phyloP scores from a whole-genome alignment of 2,888 invertebrate genomes.

The Panorpa germanica region DNA sequence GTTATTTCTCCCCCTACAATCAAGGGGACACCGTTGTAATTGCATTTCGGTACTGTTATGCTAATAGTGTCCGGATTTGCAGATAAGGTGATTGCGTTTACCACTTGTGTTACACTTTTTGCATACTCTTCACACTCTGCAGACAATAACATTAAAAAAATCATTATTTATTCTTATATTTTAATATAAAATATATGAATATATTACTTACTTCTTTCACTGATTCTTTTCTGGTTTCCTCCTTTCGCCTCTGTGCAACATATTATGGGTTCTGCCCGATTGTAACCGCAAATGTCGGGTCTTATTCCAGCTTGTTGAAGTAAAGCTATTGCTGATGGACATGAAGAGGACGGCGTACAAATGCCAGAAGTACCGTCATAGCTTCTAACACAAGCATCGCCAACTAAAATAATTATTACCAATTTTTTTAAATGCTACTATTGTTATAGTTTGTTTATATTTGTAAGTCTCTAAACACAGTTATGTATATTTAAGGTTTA shows the following conservation, averaged over 20 bases:
- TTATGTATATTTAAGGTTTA: no score
- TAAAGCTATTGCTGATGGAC: slow-evolving; percentile 20
- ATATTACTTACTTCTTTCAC: slow-evolving; percentile 19
- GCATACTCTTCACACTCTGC: slow-evolving; percentile 33
- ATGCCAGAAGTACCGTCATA: slow-evolving; percentile 22
- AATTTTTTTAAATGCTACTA: no score
- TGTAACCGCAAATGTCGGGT: slow-evolving; percentile 18
- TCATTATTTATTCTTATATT: not conserved
- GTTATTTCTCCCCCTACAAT: slow-evolving; percentile 33
- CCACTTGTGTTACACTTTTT: slow-evolving; percentile 19
- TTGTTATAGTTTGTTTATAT: no score
- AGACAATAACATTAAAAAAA: slow-evolving; percentile 8
- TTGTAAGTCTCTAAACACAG: no score
- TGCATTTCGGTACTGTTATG: slow-evolving; percentile 22
- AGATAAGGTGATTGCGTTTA: slow-evolving; percentile 22
- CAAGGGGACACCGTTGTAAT: slow-evolving; percentile 25
- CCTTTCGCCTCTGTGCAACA: slow-evolving; percentile 19
- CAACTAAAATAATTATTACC: no score
- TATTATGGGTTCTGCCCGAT: slow-evolving; percentile 21
- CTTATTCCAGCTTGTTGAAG: slow-evolving; percentile 19
- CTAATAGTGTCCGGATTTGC: slow-evolving; percentile 20
- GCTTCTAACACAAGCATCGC: slow-evolving; percentile 19
- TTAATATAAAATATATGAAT: not conserved
- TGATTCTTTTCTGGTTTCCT: slow-evolving; percentile 14
- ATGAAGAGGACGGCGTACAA: slow-evolving; percentile 20